Evolutionary conservation across 2,888 invertebrate genomes (phyloP).

Genomic region (Deilephila elpenor): DNA sequence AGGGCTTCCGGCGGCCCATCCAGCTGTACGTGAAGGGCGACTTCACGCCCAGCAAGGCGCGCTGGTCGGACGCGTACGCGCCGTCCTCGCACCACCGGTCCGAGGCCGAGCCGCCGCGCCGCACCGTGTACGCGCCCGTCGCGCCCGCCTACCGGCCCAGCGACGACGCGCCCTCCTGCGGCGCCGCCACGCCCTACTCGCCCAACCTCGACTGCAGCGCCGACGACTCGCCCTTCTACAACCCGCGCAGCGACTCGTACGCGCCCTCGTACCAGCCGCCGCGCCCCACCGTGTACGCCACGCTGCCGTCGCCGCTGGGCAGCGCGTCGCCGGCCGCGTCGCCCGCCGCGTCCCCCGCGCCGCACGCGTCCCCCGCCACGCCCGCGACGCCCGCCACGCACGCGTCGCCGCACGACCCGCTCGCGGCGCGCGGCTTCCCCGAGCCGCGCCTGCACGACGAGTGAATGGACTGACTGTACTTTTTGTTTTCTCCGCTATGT

Average conservation of each 20-base stretch:
- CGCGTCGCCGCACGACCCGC: constrained; percentile 58
- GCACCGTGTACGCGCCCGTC: constrained; percentile 80
- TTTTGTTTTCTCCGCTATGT: constrained; percentile 32
- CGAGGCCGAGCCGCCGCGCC: constrained; percentile 83
- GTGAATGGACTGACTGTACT: constrained; percentile 39
- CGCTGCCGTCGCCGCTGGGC: constrained; percentile 76
- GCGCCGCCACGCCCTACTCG: constrained; percentile 81
- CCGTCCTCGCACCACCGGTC: constrained; percentile 86
- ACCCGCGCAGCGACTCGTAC: constrained; percentile 81
- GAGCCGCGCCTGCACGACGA: constrained; percentile 64
- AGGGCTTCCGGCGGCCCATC: constrained; percentile 95
- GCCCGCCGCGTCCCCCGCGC: constrained; percentile 72
- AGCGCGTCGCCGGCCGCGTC: constrained; percentile 73
- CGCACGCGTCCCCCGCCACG: constrained; percentile 57
- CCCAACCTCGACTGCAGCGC: constrained; percentile 75
- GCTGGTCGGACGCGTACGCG: constrained; percentile 87
- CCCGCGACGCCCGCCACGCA: constrained; percentile 60
- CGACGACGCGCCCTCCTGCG: constrained; percentile 82
- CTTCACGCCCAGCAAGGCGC: constrained; percentile 86
- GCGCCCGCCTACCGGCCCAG: constrained; percentile 78
- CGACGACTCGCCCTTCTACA: constrained; percentile 82
- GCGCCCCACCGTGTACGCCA: constrained; percentile 80
- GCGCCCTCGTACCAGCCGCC: constrained; percentile 81
- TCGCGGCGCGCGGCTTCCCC: constrained; percentile 63
- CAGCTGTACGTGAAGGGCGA: constrained; percentile 88